A percentile compares a stretch with the other conserved stretches of the same genome.
Conservation (phyloP, 2,888 invertebrate genomes). For the Gortyna flavago region DNA sequence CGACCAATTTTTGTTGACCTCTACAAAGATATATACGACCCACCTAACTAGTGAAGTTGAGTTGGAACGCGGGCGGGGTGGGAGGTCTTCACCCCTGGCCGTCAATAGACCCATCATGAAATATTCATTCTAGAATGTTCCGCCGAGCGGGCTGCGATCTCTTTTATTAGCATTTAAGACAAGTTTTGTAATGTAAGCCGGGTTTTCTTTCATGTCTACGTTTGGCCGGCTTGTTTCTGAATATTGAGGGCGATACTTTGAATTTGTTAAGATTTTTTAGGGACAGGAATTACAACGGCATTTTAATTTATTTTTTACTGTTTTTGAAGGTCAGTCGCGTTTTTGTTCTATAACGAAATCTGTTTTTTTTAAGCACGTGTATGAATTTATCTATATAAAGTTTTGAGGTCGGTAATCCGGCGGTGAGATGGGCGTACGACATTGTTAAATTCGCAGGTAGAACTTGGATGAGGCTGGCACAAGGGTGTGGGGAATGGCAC, state of each 20-base stretch:
- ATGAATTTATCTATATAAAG: too few species aligned
- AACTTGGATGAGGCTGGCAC: too few species aligned
- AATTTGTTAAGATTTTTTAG: constrained; percentile 61
- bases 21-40: constrained; percentile 57
- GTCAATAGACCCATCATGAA: constrained; percentile 80
- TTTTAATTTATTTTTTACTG: constrained; percentile 43
- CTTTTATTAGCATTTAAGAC: constrained; percentile 86
- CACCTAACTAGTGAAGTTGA: constrained; percentile 38
- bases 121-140: constrained; percentile 81
- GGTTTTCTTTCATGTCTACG: constrained; percentile 75
- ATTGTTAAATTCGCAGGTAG: too few species aligned
- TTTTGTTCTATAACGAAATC: background rate
- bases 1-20: constrained; percentile 71
- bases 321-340: background rate
- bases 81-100: constrained; percentile 72
- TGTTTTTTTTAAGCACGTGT: background rate
- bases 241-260: constrained; percentile 74
- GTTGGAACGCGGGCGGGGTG: constrained; percentile 53
- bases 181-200: constrained; percentile 82
- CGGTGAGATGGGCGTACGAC: too few species aligned
- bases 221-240: constrained; percentile 71
- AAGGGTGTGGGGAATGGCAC: too few species aligned
- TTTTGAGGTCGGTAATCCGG: too few species aligned
- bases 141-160: constrained; percentile 74
- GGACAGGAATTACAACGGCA: constrained; percentile 10